Conservation (phyloP, 2,113 vertebrate species). For the Lasiurus borealis region DNA sequence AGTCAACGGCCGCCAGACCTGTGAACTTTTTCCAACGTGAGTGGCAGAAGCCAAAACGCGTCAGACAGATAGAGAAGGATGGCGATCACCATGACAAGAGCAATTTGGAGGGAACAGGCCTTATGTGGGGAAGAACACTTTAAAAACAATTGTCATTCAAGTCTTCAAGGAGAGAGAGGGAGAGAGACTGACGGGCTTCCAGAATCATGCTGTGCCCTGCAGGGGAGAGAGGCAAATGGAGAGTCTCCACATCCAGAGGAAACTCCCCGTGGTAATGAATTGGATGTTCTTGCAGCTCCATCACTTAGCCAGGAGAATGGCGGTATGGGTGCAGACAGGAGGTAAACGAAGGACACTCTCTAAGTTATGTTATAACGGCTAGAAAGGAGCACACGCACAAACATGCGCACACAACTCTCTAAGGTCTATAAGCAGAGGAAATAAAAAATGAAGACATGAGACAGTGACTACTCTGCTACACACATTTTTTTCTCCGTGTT, state of each 20-base stretch:
- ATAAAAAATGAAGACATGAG: not conserved
- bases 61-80: not conserved
- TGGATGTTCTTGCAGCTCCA: not conserved
- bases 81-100: not conserved
- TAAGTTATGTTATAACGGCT: not conserved
- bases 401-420: not conserved
- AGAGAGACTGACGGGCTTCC: not conserved
- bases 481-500: not conserved
- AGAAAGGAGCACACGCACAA: not conserved
- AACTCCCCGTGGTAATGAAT: too few relatives aligned
- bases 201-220: not conserved
- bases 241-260: not conserved
- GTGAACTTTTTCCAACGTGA: not conserved
- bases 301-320: not conserved
- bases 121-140: not conserved
- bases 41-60: not conserved
- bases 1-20: not conserved
- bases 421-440: not conserved
- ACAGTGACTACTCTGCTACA: not conserved
- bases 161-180: not conserved
- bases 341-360: not conserved
- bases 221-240: not conserved
- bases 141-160: not conserved
- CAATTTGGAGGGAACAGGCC: not conserved
- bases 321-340: not conserved